phyloP scores from a whole-genome alignment of 1,140 invertebrate genomes.

The Tetramorium simillimum region DNA sequence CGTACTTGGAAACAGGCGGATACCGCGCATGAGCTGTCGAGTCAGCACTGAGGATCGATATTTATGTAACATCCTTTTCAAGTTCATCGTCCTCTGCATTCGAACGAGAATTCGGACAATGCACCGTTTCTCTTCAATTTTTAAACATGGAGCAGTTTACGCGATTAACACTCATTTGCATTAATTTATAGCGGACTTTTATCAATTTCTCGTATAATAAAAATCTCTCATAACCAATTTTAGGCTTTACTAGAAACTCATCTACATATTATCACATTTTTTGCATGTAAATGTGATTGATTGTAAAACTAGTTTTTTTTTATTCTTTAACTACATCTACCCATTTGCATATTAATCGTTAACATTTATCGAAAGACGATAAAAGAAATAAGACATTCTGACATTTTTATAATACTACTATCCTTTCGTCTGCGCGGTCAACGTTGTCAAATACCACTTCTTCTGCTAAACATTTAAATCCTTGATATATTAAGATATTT shows the following conservation, averaged over 20 bases:
- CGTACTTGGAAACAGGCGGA: neutral
- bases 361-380: neutral
- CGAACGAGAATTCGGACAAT: slow-evolving; percentile 47
- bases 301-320: no score
- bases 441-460: neutral
- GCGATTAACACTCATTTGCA: neutral
- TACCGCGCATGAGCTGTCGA: slow-evolving; percentile 64
- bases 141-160: neutral
- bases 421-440: neutral
- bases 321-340: neutral
- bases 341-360: neutral
- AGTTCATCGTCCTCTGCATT: slow-evolving; percentile 70
- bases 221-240: neutral
- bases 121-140: slow-evolving; percentile 11
- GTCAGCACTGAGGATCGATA: slow-evolving; percentile 66
- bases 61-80: slow-evolving; percentile 63
- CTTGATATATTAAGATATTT: neutral
- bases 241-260: neutral
- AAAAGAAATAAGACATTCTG: neutral
- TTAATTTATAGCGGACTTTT: neutral
- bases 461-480: neutral
- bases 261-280: neutral
- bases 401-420: neutral
- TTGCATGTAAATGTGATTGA: neutral
- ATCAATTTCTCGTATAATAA: neutral